Base-by-base conservation (phyloP, 1,140 invertebrate species). In the Brachionus sp. region DNA sequence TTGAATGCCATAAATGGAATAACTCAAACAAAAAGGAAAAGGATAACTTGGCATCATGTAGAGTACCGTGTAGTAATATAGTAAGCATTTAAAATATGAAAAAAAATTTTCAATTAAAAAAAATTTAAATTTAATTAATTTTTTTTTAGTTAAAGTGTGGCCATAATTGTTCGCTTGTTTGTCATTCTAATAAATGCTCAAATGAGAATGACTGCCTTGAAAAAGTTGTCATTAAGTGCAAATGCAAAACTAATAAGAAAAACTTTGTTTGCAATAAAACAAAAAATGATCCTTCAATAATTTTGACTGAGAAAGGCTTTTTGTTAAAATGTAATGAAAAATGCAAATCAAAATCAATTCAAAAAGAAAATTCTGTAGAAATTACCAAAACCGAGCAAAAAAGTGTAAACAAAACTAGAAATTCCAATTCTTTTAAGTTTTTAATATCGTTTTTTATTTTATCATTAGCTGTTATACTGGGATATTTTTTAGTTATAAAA, bases 191-290 rank as follows among this genome's bases (percentile, higher is more conserved):
- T 13, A 83, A 86, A 0, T 96, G 95, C 88, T 90, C 91, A 0
- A 90, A 90, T 73, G 88, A 91, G 35, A 91, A 93, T 82, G 84
- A 89, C 0, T 97, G 95, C 87, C 91, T 91, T 44, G 94, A 94
- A 84, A 95, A 93, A 87, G 92, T 95, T 0, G 93, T 93, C 86
- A 86, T 95, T 0, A 90, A 91, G 57, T 97, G 95, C 86, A 88
- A 90, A 62, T 97, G 95, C 86, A 92, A 92, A 83, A 91, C 93
- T 83, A 90, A 93, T 3, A 95, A 93, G 86, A 93, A 92, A 86
- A 93, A 95, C 80, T 90, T 93, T 77, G 88, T 91, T 0, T 97
- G 95, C 86, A 77, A 84, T 83, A 85, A 87, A n/a, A 84, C 86
- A 5, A 84, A 83, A 29, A 77, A 44, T 42, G 85, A 84, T 6